Conservation (phyloP, 1,140 invertebrate species). For the Calliphora vicina region DNA sequence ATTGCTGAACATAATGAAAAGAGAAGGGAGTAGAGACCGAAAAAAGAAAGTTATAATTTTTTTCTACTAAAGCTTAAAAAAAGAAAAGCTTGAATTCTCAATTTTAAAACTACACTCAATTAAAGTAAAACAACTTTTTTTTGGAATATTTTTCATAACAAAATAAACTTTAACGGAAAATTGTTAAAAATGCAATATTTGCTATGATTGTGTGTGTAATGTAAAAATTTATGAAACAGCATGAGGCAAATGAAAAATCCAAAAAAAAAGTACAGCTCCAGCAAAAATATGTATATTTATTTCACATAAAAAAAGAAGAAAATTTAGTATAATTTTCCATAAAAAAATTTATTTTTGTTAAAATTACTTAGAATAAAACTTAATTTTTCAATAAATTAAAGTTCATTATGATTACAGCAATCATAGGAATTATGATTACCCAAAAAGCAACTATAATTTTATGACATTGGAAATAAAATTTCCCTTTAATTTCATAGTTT, state of each 20-base stretch:
- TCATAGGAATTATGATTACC: too few relatives aligned
- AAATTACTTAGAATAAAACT: too few relatives aligned
- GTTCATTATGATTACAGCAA: neutral
- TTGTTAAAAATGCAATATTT: neutral
- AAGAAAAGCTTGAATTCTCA: conserved; percentile 17
- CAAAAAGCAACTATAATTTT: too few relatives aligned
- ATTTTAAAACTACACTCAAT: too few relatives aligned
- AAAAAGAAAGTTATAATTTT: conserved; percentile 33
- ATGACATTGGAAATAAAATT: neutral
- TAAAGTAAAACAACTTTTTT: neutral
- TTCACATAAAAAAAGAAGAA: neutral
- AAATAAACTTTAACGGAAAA: neutral
- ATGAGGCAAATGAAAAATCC: neutral
- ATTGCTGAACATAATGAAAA: neutral
- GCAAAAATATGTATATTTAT: neutral
- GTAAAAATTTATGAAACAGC: neutral
- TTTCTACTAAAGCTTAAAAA: conserved; percentile 15
- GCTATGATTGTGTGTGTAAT: neutral
- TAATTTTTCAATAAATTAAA: too few relatives aligned
- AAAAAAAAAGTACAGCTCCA: conserved; percentile 27
- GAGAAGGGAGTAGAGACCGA: neutral
- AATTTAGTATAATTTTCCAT: neutral
- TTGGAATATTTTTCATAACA: neutral
- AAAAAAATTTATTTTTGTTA: too few relatives aligned
- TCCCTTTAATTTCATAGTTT: neutral